Evolutionary conservation across 2,797 vertebrate genomes (phyloP).

Genomic region (Pangasius djambal): DNA sequence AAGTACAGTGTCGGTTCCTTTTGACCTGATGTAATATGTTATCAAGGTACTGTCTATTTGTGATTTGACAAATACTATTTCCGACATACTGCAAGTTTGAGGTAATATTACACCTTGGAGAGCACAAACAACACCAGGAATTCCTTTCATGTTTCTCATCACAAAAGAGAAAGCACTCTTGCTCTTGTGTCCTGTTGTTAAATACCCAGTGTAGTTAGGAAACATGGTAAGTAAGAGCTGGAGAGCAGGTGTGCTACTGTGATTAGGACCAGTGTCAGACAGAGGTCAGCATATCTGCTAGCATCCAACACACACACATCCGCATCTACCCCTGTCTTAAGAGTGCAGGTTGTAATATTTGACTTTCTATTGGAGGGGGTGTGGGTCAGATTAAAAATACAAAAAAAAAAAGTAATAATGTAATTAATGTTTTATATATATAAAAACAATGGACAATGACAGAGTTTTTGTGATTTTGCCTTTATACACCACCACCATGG

Average conservation of each 20-base stretch:
- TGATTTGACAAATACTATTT: neutral
- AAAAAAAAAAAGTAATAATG: no score
- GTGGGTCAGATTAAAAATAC: no score
- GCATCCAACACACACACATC: neutral
- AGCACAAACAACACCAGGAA: neutral
- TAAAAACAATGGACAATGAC: no score
- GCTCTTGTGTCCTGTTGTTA: neutral
- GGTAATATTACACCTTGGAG: slow-evolving; percentile 29
- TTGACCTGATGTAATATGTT: neutral
- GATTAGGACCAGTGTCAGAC: neutral
- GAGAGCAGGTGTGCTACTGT: slow-evolving; percentile 8
- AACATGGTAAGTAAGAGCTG: slow-evolving; percentile 2
- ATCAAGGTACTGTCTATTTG: neutral
- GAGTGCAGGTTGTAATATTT: neutral
- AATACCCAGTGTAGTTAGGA: neutral
- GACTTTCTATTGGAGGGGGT: neutral
- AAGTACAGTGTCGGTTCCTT: neutral
- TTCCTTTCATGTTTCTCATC: neutral
- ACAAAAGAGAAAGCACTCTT: neutral
- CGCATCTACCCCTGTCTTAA: neutral
- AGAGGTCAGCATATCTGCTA: neutral
- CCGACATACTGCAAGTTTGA: neutral
- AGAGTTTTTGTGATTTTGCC: no score
- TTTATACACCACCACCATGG: no score
- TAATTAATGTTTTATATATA: no score